phyloP scores from a whole-genome alignment of 2,888 invertebrate species.

The Bursaphelenchus okinawaensis region DNA sequence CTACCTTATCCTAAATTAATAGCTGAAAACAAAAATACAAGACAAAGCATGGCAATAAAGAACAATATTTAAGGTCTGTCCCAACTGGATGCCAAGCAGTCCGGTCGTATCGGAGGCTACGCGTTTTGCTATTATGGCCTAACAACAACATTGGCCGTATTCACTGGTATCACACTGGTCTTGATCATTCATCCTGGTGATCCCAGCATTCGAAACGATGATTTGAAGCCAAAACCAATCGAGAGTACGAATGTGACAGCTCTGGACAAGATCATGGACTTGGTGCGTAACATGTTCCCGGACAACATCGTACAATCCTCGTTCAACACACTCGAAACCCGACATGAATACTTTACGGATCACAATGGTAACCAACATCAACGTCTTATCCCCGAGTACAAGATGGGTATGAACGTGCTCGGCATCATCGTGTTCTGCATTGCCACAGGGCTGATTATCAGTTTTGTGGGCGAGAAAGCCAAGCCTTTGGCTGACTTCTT shows the following conservation, averaged over 20 bases:
- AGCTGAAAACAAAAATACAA: constrained; percentile 59
- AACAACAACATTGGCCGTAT: constrained; percentile 67
- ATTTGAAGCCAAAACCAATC: constrained; percentile 7
- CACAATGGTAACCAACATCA: constrained; percentile 13
- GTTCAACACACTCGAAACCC: constrained; percentile 54
- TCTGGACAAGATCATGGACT: constrained; percentile 36
- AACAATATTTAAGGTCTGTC: constrained; percentile 63
- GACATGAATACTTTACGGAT: constrained; percentile 29
- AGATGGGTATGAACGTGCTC: constrained; percentile 67
- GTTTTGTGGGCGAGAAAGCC: constrained; percentile 76
- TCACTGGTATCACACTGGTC: constrained; percentile 66
- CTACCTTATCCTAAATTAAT: no score
- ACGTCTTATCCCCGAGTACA: constrained; percentile 46
- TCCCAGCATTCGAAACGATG: constrained; percentile 47
- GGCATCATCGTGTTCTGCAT: constrained; percentile 69
- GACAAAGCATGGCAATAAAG: no score
- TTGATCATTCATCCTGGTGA: constrained; percentile 67
- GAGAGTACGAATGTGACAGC: constrained; percentile 18
- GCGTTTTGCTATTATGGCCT: constrained; percentile 66
- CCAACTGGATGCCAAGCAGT: constrained; percentile 66
- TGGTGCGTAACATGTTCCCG: constrained; percentile 79
- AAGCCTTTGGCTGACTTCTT: constrained; percentile 62
- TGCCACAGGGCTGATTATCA: constrained; percentile 78
- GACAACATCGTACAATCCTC: constrained; percentile 80
- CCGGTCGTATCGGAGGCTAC: constrained; percentile 66